Base-by-base conservation (phyloP, 2,888 invertebrate species). In the Vanessa cardui region DNA sequence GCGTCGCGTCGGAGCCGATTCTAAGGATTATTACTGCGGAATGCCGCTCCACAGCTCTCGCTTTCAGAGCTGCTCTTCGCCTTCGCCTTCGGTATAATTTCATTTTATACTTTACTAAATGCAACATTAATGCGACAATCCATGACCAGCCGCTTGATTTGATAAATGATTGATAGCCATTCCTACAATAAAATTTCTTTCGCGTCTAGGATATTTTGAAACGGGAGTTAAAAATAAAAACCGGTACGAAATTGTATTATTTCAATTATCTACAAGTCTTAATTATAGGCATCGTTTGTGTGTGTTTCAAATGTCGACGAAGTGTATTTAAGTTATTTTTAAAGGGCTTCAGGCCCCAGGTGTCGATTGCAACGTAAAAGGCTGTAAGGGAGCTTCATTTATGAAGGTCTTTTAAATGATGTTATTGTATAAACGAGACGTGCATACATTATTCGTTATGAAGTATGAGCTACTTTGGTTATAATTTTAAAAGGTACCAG, bases 11-110 rank as follows among this genome's bases (percentile, higher is more conserved):
- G 77, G 76, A 77, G 75, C 80, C 81, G 78, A 80, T 82, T 83
- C 85, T 84, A 82, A 85, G 86, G 87, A 87, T 83, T 84, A 89
- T 90, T 89, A 90, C 83, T 72, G 78, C 79, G 92, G 91, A 92
- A 90, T 92, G 91, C 85, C 78, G 87, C 83, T 81, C 77, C 68
- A 76, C 88, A 76, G 89, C 89, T 90, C 90, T 90, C 87, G 88
- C 85, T 90, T 89, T 90, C 84, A 79, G 82, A 80, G 72, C 72
- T 77, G 73, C 74, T 70, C 74, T 68, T 73, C 73, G 71, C 63
- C 69, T 76, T n/a, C n/a, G 74, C 72, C 69, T 74, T 73, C 76
- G 80, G 81, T 75, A 77, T 78, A 80, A 87, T 83, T 60, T 65
- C 82, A 81, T 80, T 84, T 83, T 83, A 85, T 86, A 85, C 79